Evolutionary conservation across 1,140 invertebrate genomes (phyloP).

Genomic region (Forficula auricularia): DNA sequence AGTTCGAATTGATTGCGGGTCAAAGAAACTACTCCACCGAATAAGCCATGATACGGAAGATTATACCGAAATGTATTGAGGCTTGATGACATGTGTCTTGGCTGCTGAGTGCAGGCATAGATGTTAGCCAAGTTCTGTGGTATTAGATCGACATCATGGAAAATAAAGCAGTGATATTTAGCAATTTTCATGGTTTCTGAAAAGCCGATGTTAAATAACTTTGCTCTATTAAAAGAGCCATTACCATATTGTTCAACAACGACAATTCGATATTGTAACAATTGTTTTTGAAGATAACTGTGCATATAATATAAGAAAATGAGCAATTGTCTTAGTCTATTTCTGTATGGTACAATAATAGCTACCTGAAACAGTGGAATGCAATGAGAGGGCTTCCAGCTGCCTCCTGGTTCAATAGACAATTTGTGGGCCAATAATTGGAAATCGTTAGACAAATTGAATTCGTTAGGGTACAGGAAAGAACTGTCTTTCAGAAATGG

Average conservation of each 20-base stretch:
- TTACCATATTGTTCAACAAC: constrained; percentile 71
- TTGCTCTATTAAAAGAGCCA: constrained; percentile 77
- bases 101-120: constrained; percentile 73
- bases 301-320: constrained; percentile 78
- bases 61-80: constrained; percentile 75
- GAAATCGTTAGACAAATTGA: constrained; percentile 7
- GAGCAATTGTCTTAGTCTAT: constrained; percentile 59
- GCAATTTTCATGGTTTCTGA: constrained; percentile 46
- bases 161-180: constrained; percentile 70
- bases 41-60: constrained; percentile 51
- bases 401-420: constrained; percentile 35
- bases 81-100: constrained; percentile 82
- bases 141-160: constrained; percentile 89
- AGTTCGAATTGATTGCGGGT: constrained; percentile 46
- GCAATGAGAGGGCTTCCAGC: constrained; percentile 54
- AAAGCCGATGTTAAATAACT: constrained; percentile 85
- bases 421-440: background rate
- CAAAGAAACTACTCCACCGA: constrained; percentile 61
- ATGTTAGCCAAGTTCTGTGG: constrained; percentile 77
- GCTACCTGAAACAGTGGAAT: constrained; percentile 58
- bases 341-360: constrained; percentile 75
- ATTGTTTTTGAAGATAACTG: constrained; percentile 70
- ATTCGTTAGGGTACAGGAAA: constrained; percentile 5
- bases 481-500: background rate
- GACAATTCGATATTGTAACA: constrained; percentile 73